phyloP scores from a whole-genome alignment of 2,888 invertebrate genomes.

The Coelopa pilipes region DNA sequence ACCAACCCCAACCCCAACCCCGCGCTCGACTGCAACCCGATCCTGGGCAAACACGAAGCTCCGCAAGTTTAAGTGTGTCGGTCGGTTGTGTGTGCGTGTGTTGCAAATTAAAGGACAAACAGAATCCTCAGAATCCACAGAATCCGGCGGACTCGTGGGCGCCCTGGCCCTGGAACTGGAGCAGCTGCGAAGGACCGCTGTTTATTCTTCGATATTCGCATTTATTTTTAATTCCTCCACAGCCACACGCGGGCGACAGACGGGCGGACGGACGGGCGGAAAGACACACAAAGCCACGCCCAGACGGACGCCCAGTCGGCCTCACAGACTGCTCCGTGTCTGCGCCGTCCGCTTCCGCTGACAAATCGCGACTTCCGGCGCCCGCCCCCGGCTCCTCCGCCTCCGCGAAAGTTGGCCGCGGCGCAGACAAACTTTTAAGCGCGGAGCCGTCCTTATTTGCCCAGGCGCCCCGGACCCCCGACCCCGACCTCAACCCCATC shows the following conservation, averaged over 20 bases:
- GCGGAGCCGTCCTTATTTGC: background rate
- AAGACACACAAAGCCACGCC: background rate
- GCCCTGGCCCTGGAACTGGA: constrained; percentile 35
- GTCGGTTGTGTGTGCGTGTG: too few species aligned
- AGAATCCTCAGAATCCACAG: background rate
- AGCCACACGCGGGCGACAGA: constrained; percentile 2
- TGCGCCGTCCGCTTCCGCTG: constrained; percentile 38
- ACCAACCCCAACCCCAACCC: background rate
- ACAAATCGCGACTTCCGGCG: constrained; percentile 49
- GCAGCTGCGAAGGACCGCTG: constrained; percentile 24
- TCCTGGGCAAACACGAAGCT: constrained; percentile 45
- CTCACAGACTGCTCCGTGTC: too few species aligned
- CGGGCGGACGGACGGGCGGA: background rate
- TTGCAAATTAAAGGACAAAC: constrained; percentile 36
- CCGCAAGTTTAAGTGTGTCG: constrained; percentile 33
- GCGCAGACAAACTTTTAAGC: constrained; percentile 38
- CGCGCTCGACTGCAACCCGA: constrained; percentile 43
- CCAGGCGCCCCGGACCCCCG: too few species aligned
- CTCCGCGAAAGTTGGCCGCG: constrained; percentile 4
- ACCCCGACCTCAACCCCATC: too few species aligned
- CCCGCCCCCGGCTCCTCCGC: constrained; percentile 36
- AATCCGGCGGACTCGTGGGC: constrained; percentile 17
- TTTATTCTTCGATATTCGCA: constrained; percentile 28
- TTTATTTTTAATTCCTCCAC: constrained; percentile 28
- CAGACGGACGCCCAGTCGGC: background rate